Conservation (phyloP, 2,113 vertebrate species). For the Myrmecobius fasciatus region DNA sequence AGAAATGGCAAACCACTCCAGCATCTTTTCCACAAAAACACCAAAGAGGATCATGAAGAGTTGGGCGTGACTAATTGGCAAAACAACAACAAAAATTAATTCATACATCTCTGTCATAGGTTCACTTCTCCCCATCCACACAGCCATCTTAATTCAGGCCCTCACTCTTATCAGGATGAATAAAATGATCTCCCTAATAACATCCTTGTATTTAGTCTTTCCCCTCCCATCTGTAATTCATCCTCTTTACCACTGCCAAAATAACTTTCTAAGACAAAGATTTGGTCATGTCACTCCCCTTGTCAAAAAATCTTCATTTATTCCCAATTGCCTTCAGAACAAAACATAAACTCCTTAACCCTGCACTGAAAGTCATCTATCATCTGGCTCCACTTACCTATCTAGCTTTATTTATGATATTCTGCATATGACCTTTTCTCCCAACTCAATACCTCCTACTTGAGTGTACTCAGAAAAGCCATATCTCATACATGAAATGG, state of each 20-base stretch:
- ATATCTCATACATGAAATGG: not conserved
- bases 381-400: not conserved
- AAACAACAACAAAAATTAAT: too few species aligned
- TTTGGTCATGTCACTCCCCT: not conserved
- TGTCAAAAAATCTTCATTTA: not conserved
- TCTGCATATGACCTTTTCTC: not conserved
- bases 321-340: not conserved
- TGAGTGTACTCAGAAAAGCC: not conserved
- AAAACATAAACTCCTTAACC: not conserved
- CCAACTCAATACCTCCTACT: not conserved
- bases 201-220: not conserved
- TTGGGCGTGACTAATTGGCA: too few species aligned
- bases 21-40: too few species aligned
- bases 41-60: too few species aligned
- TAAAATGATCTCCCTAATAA: not conserved
- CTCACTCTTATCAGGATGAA: not conserved
- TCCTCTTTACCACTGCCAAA: not conserved
- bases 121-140: not conserved
- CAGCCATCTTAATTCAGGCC: not conserved
- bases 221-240: not conserved
- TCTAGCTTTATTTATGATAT: not conserved
- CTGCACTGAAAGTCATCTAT: not conserved
- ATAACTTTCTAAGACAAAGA: not conserved
- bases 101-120: not conserved
- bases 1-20: too few species aligned